phyloP scores from a whole-genome alignment of 2,113 vertebrate genomes.

The Atlantisia rogersi region DNA sequence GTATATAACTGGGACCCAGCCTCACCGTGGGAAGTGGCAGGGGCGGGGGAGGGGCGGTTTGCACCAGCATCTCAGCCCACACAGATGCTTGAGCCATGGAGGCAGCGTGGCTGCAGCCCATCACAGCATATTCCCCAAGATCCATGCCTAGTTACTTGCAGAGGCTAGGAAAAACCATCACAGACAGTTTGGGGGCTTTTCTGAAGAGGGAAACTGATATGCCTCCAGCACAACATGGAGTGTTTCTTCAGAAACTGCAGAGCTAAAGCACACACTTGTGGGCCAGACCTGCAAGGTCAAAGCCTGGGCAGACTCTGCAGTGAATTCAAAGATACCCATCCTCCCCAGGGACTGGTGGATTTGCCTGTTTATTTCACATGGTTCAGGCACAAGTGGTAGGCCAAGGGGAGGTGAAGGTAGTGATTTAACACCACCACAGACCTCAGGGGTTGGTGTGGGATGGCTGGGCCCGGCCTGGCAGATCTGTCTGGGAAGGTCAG shows the following conservation, averaged over 20 bases:
- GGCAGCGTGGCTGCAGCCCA: neutral
- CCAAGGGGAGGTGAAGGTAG: neutral
- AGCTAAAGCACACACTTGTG: neutral
- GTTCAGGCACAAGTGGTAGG: neutral
- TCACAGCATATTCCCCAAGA: neutral
- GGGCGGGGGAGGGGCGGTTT: too few species aligned
- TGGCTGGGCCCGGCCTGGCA: neutral
- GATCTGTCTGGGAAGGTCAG: neutral
- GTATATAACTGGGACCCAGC: neutral
- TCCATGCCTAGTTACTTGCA: neutral
- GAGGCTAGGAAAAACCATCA: neutral
- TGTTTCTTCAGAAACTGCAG: conserved; percentile 13
- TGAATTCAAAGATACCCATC: accelerated
- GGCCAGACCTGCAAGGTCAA: neutral
- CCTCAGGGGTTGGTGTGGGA: neutral
- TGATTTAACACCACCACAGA: neutral
- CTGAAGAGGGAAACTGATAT: neutral
- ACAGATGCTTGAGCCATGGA: accelerated
- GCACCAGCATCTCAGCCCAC: accelerated
- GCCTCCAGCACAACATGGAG: neutral
- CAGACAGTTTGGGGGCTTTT: neutral
- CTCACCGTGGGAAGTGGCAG: neutral
- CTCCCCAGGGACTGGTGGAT: neutral
- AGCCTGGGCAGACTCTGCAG: neutral
- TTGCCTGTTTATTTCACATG: neutral